Conservation (phyloP, 2,797 vertebrate species). For the Pelodytes ibericus region DNA sequence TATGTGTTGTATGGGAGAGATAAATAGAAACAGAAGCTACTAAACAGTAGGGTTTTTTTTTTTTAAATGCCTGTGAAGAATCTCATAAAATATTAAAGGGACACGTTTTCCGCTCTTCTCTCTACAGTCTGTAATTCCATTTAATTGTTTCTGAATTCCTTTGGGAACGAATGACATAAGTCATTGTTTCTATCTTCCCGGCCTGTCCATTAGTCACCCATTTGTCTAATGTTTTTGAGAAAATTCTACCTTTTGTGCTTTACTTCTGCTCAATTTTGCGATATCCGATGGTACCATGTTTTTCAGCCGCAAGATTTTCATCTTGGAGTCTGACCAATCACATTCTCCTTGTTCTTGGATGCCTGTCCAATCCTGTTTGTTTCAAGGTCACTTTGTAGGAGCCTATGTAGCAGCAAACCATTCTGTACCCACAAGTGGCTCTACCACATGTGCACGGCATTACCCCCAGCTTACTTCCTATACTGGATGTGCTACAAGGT, state of each 20-base stretch:
- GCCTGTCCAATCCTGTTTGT: too few relatives aligned
- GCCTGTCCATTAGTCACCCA: neutral
- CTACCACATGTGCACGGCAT: too few relatives aligned
- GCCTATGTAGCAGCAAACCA: too few relatives aligned
- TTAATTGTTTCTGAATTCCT: slow-evolving; percentile 18
- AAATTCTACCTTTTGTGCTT: neutral
- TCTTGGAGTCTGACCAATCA: too few relatives aligned
- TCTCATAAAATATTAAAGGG: slow-evolving; percentile 51
- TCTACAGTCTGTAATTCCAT: slow-evolving; percentile 38
- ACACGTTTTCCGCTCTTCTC: slow-evolving; percentile 21
- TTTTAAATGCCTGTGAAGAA: slow-evolving; percentile 33
- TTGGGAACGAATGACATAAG: slow-evolving; percentile 31
- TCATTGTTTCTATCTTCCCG: slow-evolving; percentile 6
- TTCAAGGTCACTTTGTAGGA: too few relatives aligned
- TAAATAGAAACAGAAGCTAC: neutral
- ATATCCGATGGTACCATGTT: too few relatives aligned
- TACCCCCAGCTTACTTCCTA: too few relatives aligned
- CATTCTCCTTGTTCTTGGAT: too few relatives aligned
- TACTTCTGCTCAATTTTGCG: too few relatives aligned
- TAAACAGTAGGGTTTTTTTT: neutral
- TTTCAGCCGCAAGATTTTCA: too few relatives aligned
- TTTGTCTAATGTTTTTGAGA: neutral
- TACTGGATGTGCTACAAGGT: too few relatives aligned
- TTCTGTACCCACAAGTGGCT: too few relatives aligned
- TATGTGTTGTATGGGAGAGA: neutral